Base-by-base conservation (phyloP, 2,888 invertebrate species). In the Morpho helenor region DNA sequence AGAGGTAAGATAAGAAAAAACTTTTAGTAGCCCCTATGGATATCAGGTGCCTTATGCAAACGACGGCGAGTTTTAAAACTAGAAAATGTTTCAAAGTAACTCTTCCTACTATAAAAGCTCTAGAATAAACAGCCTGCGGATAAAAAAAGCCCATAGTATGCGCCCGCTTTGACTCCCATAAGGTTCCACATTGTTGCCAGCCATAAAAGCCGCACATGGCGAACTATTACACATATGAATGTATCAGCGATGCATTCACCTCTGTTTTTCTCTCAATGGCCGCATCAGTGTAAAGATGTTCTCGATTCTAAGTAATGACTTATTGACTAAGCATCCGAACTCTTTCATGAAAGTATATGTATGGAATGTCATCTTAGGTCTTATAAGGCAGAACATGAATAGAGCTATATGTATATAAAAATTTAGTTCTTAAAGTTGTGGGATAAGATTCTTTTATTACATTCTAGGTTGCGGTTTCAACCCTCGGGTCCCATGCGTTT, bases 221-320 rank as follows among this genome's bases (percentile, higher is more conserved):
- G 44, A 59, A 49, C 52, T 59, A 59, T 61, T 59, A 56, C 48
- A 42, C 51, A 46, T 31, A 31, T 56, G 58, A 52, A 58, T 49
- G 49, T 58, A 56, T 52, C 43, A 58, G 44, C 52, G 55, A 59
- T 59, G 47, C 59, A 55, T 61, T 61, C 55, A 61, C 55, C 59
- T 47, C 39, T 41, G 59, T 59, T 61, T 61, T 61, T 61, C 57
- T 43, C 53, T 61, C 52, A 56, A 48, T 50, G 56, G 46, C 59
- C 49, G 49, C 31, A 45, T 59, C 46, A 56, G 55, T 56, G 57
- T 60, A 44, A 52, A 62, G 54, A 54, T 47, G 50, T 56, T 53
- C 52, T 56, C 43, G 54, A 56, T 63, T 60, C 60, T 55, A 52
- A 48, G 62, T 63, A 60, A 56, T 56, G 54, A 43, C 43, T 58